Percentiles rank a stretch among this genome's conserved stretches.
These are phyloP conservation scores for Molossus molossus DNA, from an alignment of 2,797 vertebrate genomes.

Conservation along the genomic window DNA sequence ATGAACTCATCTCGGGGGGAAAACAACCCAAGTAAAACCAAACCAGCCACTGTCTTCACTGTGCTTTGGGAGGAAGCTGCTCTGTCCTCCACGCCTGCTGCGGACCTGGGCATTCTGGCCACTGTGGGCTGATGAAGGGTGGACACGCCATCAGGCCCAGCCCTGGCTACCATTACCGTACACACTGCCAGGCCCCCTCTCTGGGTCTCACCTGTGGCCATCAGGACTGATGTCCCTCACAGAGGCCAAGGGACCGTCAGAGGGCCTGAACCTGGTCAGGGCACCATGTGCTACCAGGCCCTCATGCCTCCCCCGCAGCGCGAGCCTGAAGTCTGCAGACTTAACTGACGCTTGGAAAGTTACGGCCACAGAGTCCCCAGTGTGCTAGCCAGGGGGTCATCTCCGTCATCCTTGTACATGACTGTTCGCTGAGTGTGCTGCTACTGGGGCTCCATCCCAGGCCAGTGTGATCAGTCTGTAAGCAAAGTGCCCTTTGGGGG, in stretches of 20 bases:
- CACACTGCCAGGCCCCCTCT: neutral
- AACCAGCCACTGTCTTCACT: neutral
- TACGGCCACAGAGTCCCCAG: neutral
- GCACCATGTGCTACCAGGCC: rapidly evolving
- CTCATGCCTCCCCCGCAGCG: neutral
- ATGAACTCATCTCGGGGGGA: neutral
- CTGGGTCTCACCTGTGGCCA: rapidly evolving
- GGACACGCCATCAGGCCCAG: neutral
- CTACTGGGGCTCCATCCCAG: neutral
- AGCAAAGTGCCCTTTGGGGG: neutral
- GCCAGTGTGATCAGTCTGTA: neutral
- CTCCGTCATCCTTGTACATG: neutral
- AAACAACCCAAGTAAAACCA: neutral
- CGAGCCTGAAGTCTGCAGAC: too few relatives aligned
- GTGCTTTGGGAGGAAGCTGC: neutral
- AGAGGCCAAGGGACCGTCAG: neutral
- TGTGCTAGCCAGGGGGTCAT: neutral
- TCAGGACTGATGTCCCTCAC: too few relatives aligned
- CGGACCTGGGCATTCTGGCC: rapidly evolving
- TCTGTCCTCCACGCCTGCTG: neutral
- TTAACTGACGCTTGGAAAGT: neutral
- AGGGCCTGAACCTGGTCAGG: neutral
- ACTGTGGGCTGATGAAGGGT: neutral
- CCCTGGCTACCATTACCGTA: neutral
- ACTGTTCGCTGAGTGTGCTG: neutral